Evolutionary conservation across 2,888 invertebrate species (phyloP).

Genomic region (Poecilobothrus nobilitatus): DNA sequence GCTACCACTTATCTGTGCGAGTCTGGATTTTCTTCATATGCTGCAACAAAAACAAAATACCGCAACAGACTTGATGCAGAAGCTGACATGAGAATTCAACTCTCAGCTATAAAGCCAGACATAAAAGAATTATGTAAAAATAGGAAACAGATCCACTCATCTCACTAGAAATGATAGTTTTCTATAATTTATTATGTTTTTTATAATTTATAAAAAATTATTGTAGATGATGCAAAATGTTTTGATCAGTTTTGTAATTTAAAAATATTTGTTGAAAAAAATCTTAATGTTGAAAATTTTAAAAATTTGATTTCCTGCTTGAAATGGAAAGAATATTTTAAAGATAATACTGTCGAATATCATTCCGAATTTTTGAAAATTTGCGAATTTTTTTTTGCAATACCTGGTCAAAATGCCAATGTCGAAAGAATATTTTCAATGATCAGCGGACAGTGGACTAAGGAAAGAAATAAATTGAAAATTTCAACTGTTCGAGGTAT

Average conservation of each 20-base stretch:
- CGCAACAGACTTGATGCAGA: too few relatives aligned
- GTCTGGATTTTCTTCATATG: too few relatives aligned
- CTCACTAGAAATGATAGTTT: too few relatives aligned
- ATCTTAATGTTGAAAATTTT: background rate
- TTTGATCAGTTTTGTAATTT: constrained; percentile 1
- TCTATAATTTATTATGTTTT: too few relatives aligned
- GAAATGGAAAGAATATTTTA: constrained; percentile 5
- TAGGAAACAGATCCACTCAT: too few relatives aligned
- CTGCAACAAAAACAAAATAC: too few relatives aligned
- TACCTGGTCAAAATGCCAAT: constrained; percentile 1
- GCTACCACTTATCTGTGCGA: too few relatives aligned
- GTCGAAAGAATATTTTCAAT: background rate
- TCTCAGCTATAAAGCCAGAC: too few relatives aligned
- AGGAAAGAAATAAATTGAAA: background rate
- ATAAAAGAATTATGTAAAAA: too few relatives aligned
- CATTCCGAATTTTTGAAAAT: background rate
- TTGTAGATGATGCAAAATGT: background rate
- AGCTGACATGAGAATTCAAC: too few relatives aligned
- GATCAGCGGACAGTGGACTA: background rate
- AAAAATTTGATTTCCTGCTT: background rate
- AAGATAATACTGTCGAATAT: background rate
- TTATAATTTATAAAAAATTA: too few relatives aligned
- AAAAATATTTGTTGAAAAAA: background rate
- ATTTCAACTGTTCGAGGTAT: background rate
- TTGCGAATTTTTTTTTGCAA: background rate